These are phyloP conservation scores for Quadroppia sp. DNA, from an alignment of 2,888 invertebrate species.

Conservation along the genomic window DNA sequence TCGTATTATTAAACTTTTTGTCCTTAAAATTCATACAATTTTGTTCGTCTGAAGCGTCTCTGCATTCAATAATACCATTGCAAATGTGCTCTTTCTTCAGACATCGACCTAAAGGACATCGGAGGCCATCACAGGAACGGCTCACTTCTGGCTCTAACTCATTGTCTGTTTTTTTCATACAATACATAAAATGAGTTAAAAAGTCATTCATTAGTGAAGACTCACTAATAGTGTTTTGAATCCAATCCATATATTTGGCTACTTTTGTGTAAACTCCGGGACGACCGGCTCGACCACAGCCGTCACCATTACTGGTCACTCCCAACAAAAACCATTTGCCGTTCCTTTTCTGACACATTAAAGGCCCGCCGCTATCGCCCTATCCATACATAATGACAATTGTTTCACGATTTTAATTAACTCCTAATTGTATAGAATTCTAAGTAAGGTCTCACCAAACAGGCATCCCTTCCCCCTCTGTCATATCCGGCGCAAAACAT, in stretches of 20 bases:
- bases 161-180: background rate
- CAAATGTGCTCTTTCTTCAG: constrained; percentile 60
- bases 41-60: constrained; percentile 49
- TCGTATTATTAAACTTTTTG: background rate
- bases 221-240: constrained; percentile 59
- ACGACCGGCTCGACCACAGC: constrained; percentile 70
- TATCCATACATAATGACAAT: constrained; percentile 31
- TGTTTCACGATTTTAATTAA: background rate
- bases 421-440: background rate
- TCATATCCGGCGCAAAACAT: constrained; percentile 79
- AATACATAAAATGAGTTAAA: background rate
- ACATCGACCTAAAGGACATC: constrained; percentile 68
- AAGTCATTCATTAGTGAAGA: background rate
- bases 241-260: constrained; percentile 68
- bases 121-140: constrained; percentile 58
- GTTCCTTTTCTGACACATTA: constrained; percentile 64
- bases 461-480: constrained; percentile 72
- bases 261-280: constrained; percentile 79
- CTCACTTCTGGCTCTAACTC: background rate
- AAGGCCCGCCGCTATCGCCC: constrained; percentile 69
- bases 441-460: constrained; percentile 59
- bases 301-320: constrained; percentile 74
- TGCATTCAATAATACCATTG: constrained; percentile 71
- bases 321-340: constrained; percentile 57
- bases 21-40: constrained; percentile 58